Conservation (phyloP, 1,140 invertebrate genomes). For the Chironomus tepperi region DNA sequence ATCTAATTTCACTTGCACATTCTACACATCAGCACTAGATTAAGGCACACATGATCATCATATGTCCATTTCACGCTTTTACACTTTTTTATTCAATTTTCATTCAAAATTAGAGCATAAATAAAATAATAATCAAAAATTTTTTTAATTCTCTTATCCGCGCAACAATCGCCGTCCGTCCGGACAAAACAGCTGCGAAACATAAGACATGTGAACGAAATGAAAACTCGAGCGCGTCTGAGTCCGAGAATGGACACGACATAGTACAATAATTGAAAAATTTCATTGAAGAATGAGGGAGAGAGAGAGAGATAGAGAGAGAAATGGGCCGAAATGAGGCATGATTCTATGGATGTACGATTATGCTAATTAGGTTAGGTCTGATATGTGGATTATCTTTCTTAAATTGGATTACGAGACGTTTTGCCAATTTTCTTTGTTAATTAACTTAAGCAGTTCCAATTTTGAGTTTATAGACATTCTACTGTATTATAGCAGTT, state of each 20-base stretch:
- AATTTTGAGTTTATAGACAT: neutral
- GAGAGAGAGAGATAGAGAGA: too few species aligned
- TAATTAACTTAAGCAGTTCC: neutral
- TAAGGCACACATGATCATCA: too few species aligned
- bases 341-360: neutral
- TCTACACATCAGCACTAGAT: neutral
- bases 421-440: neutral
- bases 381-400: neutral
- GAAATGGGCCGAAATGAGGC: neutral
- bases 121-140: too few species aligned
- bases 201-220: neutral
- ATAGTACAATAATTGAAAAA: neutral
- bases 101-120: too few species aligned
- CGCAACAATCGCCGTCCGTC: neutral
- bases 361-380: neutral
- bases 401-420: neutral
- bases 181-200: neutral
- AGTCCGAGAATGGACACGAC: neutral
- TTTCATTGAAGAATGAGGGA: neutral
- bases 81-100: too few species aligned
- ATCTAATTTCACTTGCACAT: neutral
- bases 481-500: neutral
- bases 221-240: conserved; percentile 20
- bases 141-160: too few species aligned
- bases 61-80: too few species aligned